A percentile compares a stretch with the other conserved stretches of the same genome.
Conservation (phyloP, 2,888 invertebrate species). For the Platycheirus albimanus region DNA sequence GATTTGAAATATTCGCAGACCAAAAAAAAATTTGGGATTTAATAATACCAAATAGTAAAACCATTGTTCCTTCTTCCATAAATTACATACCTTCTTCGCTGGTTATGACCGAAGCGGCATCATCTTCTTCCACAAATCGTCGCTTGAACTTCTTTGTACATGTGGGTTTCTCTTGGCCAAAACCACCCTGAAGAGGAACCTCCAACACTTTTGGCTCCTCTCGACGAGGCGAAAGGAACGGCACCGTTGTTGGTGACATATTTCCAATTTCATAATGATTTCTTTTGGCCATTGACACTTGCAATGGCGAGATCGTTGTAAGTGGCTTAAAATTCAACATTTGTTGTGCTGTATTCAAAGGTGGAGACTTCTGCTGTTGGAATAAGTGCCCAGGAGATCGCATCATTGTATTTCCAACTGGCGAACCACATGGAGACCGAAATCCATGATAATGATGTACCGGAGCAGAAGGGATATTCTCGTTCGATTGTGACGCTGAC, state of each 20-base stretch:
- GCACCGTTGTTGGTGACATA: constrained; percentile 80
- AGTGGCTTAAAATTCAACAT: constrained; percentile 81
- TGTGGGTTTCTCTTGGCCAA: constrained; percentile 80
- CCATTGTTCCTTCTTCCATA: too few relatives aligned
- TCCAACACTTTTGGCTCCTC: constrained; percentile 80
- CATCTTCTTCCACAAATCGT: constrained; percentile 82
- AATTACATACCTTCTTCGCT: constrained; percentile 81
- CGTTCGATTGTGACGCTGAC: constrained; percentile 48
- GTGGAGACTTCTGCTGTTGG: constrained; percentile 79
- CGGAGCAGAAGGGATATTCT: constrained; percentile 49
- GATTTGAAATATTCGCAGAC: too few relatives aligned
- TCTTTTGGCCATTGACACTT: constrained; percentile 81
- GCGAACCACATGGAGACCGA: constrained; percentile 78
- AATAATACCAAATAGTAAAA: too few relatives aligned
- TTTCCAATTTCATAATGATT: constrained; percentile 80
- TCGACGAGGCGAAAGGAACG: constrained; percentile 81
- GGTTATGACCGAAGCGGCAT: constrained; percentile 82
- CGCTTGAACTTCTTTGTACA: constrained; percentile 82
- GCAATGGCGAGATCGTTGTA: constrained; percentile 81
- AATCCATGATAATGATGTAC: constrained; percentile 77
- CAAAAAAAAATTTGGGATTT: too few relatives aligned
- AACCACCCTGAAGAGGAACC: constrained; percentile 79
- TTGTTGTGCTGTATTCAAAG: constrained; percentile 80
- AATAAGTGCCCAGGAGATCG: constrained; percentile 80
- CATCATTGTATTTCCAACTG: constrained; percentile 76